Evolutionary conservation across 2,888 invertebrate genomes (phyloP).

Genomic region (Eilema griseolum): DNA sequence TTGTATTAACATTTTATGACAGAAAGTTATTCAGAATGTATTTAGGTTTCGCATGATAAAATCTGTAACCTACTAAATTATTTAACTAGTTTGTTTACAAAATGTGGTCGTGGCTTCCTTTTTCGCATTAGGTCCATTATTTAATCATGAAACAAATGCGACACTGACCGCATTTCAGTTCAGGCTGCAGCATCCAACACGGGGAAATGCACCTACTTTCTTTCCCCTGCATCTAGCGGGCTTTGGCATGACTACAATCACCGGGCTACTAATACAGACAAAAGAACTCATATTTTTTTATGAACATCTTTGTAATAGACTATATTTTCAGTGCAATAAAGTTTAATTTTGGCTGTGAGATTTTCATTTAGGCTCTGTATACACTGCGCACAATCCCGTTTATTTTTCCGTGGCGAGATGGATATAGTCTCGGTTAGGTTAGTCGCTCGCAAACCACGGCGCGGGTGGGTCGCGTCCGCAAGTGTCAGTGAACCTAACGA

Average conservation of each 20-base stretch:
- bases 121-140: conserved; percentile 54
- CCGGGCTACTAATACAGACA: conserved; percentile 35
- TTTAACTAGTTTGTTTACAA: conserved; percentile 25
- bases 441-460: conserved; percentile 69
- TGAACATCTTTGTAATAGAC: conserved; percentile 36
- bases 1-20: not conserved
- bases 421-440: conserved; percentile 53
- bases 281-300: conserved; percentile 60
- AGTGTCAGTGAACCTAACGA: conserved; percentile 36
- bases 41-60: not conserved
- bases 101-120: conserved; percentile 6
- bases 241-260: conserved; percentile 63
- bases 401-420: conserved; percentile 69
- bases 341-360: conserved; percentile 52
- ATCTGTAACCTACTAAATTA: conserved; percentile 7
- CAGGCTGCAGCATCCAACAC: conserved; percentile 74
- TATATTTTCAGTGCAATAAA: conserved; percentile 40
- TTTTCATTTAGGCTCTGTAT: conserved; percentile 62
- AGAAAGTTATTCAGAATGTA: not conserved
- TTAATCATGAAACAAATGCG: conserved; percentile 63
- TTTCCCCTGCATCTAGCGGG: conserved; percentile 78
- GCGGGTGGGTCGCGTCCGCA: conserved; percentile 59
- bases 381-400: conserved; percentile 72
- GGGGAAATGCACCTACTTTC: conserved; percentile 83
- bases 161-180: conserved; percentile 74